Conservation (phyloP, 1,140 invertebrate genomes). For the Manduca sexta region DNA sequence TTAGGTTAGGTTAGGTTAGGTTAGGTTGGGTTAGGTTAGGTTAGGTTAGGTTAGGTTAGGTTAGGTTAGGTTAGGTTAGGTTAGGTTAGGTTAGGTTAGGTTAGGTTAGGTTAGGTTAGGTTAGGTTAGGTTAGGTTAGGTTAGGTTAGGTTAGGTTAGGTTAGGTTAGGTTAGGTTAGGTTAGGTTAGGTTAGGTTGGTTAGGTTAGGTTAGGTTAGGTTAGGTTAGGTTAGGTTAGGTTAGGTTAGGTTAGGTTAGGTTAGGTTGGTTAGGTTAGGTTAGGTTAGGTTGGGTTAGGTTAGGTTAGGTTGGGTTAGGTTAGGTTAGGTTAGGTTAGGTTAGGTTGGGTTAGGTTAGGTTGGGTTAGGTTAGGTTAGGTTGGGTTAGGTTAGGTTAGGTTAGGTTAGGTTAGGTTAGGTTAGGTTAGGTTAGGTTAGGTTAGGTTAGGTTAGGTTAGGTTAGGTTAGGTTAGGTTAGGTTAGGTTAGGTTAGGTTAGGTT, state of each 20-base stretch:
- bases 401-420: conserved; percentile 2
- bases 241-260: too few relatives aligned
- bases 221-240: conserved; percentile 13
- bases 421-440: conserved; percentile 4
- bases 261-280: too few relatives aligned
- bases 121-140: conserved; percentile 1
- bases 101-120: conserved; percentile 7
- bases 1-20: conserved; percentile 13
- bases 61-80: conserved; percentile 8
- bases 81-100: too few relatives aligned
- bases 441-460: conserved; percentile 1
- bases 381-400: conserved; percentile 18
- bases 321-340: conserved; percentile 5
- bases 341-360: conserved; percentile 13
- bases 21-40: conserved; percentile 12
- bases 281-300: conserved; percentile 36
- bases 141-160: conserved; percentile 3
- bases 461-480: background rate
- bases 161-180: conserved; percentile 7
- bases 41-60: conserved; percentile 13
- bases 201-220: conserved; percentile 20
- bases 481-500: too few relatives aligned
- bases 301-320: conserved; percentile 35
- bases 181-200: too few relatives aligned
- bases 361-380: conserved; percentile 11